A percentile compares a stretch with the other conserved stretches of the same genome.
Evolutionary conservation across 2,113 vertebrate species (phyloP).

Genomic region (Antennarius striatus): DNA sequence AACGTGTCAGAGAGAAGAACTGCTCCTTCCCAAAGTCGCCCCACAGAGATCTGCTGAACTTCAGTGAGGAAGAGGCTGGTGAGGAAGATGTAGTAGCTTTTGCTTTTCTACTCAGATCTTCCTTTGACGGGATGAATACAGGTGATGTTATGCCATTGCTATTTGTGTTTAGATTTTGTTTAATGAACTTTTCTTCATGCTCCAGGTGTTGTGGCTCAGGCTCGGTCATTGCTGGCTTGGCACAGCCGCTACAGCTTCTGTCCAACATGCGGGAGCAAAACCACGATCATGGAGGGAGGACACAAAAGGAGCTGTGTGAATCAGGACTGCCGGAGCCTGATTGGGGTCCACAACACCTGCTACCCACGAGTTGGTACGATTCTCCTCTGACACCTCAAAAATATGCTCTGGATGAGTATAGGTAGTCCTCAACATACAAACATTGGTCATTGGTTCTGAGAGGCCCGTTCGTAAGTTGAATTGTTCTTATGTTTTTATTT

Average conservation of each 20-base stretch:
- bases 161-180: neutral
- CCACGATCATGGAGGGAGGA: conserved; percentile 85
- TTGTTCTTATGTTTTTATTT: no score
- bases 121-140: no score
- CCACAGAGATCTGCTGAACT: conserved; percentile 84
- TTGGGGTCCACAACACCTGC: conserved; percentile 91
- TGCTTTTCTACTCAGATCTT: neutral
- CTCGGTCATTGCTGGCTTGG: conserved; percentile 90
- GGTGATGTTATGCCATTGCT: neutral
- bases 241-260: conserved; percentile 89
- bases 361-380: conserved; percentile 92
- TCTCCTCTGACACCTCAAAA: neutral
- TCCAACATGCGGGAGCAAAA: conserved; percentile 87
- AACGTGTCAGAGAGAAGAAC: conserved; percentile 69
- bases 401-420: neutral
- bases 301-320: conserved; percentile 91
- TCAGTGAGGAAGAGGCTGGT: conserved; percentile 92
- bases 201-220: conserved; percentile 90
- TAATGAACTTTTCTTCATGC: neutral
- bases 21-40: conserved; percentile 84
- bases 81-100: conserved; percentile 51
- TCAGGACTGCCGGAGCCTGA: conserved; percentile 83
- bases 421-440: no score
- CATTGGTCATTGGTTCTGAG: no score
- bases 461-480: no score